Conservation (phyloP, 2,888 invertebrate species). For the Drosophila kokeensis region DNA sequence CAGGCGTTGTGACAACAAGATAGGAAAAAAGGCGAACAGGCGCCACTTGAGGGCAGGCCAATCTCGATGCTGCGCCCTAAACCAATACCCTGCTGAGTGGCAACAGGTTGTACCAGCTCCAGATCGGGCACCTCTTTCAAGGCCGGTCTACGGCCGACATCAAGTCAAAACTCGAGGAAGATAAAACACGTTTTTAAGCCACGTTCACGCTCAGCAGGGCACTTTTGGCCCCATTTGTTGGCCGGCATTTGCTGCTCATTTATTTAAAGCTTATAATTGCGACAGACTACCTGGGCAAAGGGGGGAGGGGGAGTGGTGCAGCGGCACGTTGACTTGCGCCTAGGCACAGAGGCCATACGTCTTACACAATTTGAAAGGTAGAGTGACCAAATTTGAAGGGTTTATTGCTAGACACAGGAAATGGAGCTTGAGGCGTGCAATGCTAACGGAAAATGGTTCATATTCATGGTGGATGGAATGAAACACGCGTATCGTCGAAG, state of each 20-base stretch:
- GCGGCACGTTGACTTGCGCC: background rate
- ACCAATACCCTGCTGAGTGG: conserved; percentile 42
- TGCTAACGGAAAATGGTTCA: too few species aligned
- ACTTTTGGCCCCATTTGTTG: conserved; percentile 4
- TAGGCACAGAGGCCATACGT: conserved; percentile 1
- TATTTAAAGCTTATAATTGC: conserved; percentile 33
- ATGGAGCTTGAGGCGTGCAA: too few species aligned
- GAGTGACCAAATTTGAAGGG: background rate
- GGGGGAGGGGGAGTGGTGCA: background rate
- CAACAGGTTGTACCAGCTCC: background rate
- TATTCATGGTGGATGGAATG: too few species aligned
- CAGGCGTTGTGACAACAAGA: conserved; percentile 24
- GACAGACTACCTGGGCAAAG: background rate
- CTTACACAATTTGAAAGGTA: background rate
- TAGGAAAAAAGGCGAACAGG: background rate
- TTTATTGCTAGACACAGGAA: background rate
- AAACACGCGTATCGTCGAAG: too few species aligned
- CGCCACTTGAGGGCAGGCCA: conserved; percentile 4
- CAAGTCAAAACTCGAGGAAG: conserved; percentile 13
- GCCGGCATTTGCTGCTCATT: conserved; percentile 24
- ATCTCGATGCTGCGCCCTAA: conserved; percentile 15
- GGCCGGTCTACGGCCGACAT: conserved; percentile 33
- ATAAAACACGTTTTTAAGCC: conserved; percentile 46
- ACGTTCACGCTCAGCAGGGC: background rate
- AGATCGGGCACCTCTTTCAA: conserved; percentile 22